These are phyloP conservation scores for Scelioninae gen. 1 DNA, from an alignment of 2,888 invertebrate genomes.

Conservation along the genomic window DNA sequence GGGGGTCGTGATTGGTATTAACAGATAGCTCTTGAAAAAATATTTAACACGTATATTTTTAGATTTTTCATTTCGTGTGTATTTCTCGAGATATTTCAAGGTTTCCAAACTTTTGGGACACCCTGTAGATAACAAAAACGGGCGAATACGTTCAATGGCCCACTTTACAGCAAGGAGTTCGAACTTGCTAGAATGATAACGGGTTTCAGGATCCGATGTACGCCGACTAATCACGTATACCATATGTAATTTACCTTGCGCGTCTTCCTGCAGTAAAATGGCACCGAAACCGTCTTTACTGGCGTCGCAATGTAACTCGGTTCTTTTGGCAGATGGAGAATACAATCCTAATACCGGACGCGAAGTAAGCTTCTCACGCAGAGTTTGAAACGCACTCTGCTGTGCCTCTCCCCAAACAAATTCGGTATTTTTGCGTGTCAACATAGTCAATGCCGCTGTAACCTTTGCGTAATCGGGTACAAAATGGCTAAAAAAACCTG, in stretches of 20 bases:
- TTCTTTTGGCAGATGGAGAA: neutral
- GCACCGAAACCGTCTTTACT: neutral
- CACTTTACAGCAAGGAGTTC: neutral
- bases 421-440: neutral
- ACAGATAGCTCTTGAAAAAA: too few relatives aligned
- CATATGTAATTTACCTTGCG: neutral
- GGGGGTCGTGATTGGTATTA: too few relatives aligned
- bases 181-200: neutral
- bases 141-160: constrained; percentile 10
- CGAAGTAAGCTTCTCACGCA: neutral
- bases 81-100: too few relatives aligned
- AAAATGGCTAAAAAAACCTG: neutral
- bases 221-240: neutral
- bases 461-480: neutral
- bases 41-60: too few relatives aligned
- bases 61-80: too few relatives aligned
- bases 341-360: neutral
- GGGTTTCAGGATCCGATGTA: neutral
- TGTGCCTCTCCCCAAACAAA: neutral
- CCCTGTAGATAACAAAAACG: neutral
- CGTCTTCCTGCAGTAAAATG: neutral
- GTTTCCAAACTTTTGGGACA: too few relatives aligned
- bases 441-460: neutral
- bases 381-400: neutral
- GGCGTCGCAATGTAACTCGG: neutral